phyloP scores from a whole-genome alignment of 2,113 vertebrate species.

The Onychostruthus taczanowskii region DNA sequence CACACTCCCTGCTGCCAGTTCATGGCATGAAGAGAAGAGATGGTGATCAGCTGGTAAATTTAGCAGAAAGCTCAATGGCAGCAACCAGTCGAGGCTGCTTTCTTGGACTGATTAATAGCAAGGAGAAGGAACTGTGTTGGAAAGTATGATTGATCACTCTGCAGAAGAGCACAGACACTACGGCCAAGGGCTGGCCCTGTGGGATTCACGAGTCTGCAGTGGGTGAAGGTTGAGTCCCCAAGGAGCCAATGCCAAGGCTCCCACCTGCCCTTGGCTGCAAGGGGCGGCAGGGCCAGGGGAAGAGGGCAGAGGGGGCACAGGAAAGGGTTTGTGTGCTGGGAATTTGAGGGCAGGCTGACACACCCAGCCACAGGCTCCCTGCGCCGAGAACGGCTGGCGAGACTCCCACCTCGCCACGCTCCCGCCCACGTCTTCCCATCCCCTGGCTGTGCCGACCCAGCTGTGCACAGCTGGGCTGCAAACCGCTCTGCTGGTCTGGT shows the following conservation, averaged over 20 bases:
- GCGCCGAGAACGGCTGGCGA: accelerated
- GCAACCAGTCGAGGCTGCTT: not conserved
- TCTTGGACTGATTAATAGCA: not conserved
- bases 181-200: not conserved
- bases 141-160: constrained; percentile 21
- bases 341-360: not conserved
- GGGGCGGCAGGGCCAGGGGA: not conserved
- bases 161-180: not conserved
- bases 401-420: not conserved
- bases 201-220: not conserved
- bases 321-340: not conserved
- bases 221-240: not conserved
- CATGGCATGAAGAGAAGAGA: not conserved
- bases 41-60: not conserved
- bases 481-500: not conserved
- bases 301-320: not conserved
- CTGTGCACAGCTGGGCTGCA: constrained; percentile 27
- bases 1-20: not conserved
- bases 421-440: not conserved
- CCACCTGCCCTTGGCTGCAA: not conserved
- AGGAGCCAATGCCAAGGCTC: not conserved
- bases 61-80: not conserved
- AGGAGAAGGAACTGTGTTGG: not conserved
- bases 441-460: not conserved
- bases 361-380: not conserved